Conservation (phyloP, 1,140 invertebrate species). For the Calliphora vicina region DNA sequence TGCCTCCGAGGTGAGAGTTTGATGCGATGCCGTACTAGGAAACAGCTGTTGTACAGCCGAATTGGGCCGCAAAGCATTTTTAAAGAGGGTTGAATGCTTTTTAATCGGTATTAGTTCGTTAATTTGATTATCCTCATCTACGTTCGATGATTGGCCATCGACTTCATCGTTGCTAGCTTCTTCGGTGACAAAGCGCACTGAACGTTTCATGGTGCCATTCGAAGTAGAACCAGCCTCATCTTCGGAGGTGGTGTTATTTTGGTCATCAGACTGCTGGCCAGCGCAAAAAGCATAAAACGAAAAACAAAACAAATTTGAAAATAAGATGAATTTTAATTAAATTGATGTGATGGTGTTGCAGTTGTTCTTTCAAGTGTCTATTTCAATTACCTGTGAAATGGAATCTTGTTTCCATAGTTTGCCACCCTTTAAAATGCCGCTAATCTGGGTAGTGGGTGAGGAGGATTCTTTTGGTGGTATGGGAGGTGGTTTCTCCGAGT, state of each 20-base stretch:
- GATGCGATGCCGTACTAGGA: constrained; percentile 67
- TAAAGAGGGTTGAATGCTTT: constrained; percentile 62
- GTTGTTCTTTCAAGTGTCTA: background rate
- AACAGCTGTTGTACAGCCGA: constrained; percentile 79
- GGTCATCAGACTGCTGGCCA: constrained; percentile 57
- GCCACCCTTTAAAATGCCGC: constrained; percentile 71
- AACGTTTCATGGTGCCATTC: constrained; percentile 47
- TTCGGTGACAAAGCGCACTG: constrained; percentile 59
- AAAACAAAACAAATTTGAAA: background rate
- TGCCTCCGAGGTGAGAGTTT: constrained; percentile 72
- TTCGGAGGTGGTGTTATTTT: constrained; percentile 59
- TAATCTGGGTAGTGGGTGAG: constrained; percentile 65
- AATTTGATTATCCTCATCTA: constrained; percentile 58
- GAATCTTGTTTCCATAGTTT: constrained; percentile 69
- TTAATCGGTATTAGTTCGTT: constrained; percentile 61
- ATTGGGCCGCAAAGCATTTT: constrained; percentile 66
- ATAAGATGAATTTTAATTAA: background rate
- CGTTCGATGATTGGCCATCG: constrained; percentile 49
- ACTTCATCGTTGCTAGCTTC: constrained; percentile 44
- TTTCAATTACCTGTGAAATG: constrained; percentile 57
- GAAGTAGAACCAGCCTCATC: constrained; percentile 51
- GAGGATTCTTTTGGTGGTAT: constrained; percentile 58
- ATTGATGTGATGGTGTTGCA: background rate
- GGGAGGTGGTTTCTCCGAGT: constrained; percentile 48
- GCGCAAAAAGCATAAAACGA: background rate